A percentile compares a stretch with the other conserved stretches of the same genome.
These are phyloP conservation scores for Capromys pilorides DNA, from an alignment of 2,797 vertebrate genomes.

Conservation along the genomic window DNA sequence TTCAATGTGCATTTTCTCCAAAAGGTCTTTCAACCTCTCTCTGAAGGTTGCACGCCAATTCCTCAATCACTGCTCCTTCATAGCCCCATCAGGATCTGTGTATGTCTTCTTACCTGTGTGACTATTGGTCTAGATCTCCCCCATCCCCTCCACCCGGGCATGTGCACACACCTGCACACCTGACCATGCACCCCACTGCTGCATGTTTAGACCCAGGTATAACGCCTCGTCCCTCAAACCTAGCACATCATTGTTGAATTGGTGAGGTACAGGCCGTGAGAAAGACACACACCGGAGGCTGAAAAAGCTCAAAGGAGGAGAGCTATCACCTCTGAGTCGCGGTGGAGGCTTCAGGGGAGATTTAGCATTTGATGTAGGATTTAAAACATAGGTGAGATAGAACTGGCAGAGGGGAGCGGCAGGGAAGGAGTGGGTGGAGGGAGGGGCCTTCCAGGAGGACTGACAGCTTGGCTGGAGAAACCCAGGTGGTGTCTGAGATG, in stretches of 20 bases:
- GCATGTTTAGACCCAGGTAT: neutral
- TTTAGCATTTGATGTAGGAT: neutral
- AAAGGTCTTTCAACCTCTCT: neutral
- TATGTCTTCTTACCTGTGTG: neutral
- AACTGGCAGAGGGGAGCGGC: neutral
- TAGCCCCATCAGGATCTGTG: neutral
- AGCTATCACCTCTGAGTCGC: neutral
- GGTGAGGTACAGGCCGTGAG: neutral
- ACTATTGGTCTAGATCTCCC: neutral
- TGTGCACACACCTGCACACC: too few species aligned
- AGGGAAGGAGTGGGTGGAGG: neutral
- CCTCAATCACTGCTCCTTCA: neutral
- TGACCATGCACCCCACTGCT: neutral
- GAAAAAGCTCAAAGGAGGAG: neutral
- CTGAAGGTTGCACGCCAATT: neutral
- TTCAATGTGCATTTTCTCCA: neutral
- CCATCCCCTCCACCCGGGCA: rapidly evolving
- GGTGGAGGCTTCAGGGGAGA: conserved; percentile 6
- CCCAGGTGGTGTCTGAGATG: conserved; percentile 50
- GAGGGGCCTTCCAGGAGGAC: neutral
- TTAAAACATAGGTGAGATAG: conserved; percentile 30
- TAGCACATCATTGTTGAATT: neutral
- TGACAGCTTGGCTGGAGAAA: conserved; percentile 13
- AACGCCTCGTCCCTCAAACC: neutral
- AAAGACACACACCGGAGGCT: neutral